phyloP scores from a whole-genome alignment of 2,113 vertebrate species.

The Ardeotis arabs region DNA sequence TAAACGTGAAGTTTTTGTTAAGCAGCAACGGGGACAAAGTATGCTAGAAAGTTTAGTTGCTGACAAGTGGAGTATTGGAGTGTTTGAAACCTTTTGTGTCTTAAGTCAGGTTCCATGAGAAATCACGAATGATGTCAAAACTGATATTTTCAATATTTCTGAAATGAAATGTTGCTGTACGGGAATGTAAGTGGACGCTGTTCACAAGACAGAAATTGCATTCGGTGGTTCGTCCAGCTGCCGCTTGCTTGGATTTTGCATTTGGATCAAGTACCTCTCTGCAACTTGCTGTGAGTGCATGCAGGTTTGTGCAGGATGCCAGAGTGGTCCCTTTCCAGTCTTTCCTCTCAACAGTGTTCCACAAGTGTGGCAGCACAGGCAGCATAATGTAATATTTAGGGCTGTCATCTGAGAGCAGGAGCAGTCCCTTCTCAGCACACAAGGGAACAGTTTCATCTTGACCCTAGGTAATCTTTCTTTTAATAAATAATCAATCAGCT shows the following conservation, averaged over 20 bases:
- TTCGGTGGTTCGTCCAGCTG: neutral
- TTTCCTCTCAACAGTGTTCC: neutral
- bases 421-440: neutral
- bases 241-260: neutral
- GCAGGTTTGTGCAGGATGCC: neutral
- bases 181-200: neutral
- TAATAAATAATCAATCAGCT: neutral
- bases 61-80: neutral
- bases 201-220: neutral
- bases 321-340: neutral
- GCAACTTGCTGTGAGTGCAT: neutral
- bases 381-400: neutral
- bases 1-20: neutral
- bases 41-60: neutral
- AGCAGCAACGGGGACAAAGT: neutral
- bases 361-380: neutral
- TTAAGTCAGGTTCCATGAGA: rapidly evolving
- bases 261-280: neutral
- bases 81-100: neutral
- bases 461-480: neutral
- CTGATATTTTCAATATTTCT: neutral
- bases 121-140: neutral
- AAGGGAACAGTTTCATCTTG: neutral
- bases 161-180: neutral
- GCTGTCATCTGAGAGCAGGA: neutral